Evolutionary conservation across 2,797 vertebrate species (phyloP).

Genomic region (Numenius phaeopus): DNA sequence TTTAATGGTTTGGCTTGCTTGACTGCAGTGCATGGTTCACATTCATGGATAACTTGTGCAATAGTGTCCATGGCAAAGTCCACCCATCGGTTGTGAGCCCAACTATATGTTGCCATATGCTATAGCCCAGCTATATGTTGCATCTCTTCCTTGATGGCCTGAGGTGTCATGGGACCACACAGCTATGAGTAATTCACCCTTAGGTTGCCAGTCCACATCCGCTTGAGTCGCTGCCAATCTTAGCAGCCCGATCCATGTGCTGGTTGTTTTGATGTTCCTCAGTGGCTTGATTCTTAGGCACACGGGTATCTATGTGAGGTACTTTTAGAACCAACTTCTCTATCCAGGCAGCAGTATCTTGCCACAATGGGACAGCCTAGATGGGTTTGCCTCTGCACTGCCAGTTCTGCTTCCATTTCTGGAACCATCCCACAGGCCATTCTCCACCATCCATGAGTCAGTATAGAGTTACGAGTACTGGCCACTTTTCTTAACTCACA

Average conservation of each 20-base stretch:
- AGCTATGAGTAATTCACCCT: background rate
- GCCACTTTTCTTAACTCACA: background rate
- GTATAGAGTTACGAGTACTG: background rate
- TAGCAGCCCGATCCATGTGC: background rate
- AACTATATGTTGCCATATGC: background rate
- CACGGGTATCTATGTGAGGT: background rate
- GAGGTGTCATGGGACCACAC: background rate
- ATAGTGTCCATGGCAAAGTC: no score
- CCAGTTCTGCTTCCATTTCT: background rate
- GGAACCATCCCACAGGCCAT: background rate
- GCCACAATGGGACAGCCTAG: no score
- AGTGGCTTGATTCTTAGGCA: background rate
- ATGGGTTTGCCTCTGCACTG: no score
- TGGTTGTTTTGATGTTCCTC: background rate
- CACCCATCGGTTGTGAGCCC: background rate
- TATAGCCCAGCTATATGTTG: background rate
- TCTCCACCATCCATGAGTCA: background rate
- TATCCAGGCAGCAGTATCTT: no score
- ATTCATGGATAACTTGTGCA: no score
- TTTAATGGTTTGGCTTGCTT: no score
- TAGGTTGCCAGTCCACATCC: background rate
- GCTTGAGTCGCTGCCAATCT: background rate
- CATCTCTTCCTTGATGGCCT: background rate
- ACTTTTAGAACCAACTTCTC: no score
- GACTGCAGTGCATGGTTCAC: no score